Base-by-base conservation (phyloP, 2,113 vertebrate species). In the Trinectes maculatus region DNA sequence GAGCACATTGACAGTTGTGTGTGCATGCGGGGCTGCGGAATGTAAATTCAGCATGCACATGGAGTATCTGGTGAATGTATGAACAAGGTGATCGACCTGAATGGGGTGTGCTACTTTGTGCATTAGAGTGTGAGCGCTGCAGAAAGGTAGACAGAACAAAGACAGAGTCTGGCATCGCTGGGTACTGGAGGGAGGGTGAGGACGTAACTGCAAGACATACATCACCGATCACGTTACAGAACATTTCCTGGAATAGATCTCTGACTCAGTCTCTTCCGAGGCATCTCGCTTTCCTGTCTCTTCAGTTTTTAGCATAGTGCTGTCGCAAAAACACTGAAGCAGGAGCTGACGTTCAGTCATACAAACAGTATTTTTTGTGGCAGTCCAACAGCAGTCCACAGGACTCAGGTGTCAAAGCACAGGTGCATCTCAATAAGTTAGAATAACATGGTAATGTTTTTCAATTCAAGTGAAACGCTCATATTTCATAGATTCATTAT, bases 181-280 rank as follows among this genome's bases (percentile, higher is more conserved):
- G 24, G 56, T 5, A 1, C 31, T 24, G 40, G 34, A 53, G 33
- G n/a, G 25, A 33, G 43, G 22, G 39, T 34, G 48, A 69, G 64
- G 57, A 43, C 26, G 65, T 40, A 16, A 59, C 16, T 34, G 9
- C 52, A 60, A n/a, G 65, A 81, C 44, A 47, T 4, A 16, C 39
- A 21, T 25, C 52, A n/a, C 52, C 31, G 80, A 55, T 85, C 21
- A 8, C 16, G 71, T 87, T 66, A 71, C 79, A 66, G 60, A 82
- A 53, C 65, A 22, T 59, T 59, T 61, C 62, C 56, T 18, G 51
- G 62, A 71, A 82, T 34, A 70, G 64, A 67, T 29, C 53, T 58
- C 46, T 47, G 67, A 75, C 53, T 79, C 77, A 3, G 8, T 22
- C 33, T 6, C 37, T 60, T 63, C 31, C 26, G 44, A 16, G 46